These are phyloP conservation scores for Danio tinwini DNA, from an alignment of 2,797 vertebrate species.

Conservation along the genomic window DNA sequence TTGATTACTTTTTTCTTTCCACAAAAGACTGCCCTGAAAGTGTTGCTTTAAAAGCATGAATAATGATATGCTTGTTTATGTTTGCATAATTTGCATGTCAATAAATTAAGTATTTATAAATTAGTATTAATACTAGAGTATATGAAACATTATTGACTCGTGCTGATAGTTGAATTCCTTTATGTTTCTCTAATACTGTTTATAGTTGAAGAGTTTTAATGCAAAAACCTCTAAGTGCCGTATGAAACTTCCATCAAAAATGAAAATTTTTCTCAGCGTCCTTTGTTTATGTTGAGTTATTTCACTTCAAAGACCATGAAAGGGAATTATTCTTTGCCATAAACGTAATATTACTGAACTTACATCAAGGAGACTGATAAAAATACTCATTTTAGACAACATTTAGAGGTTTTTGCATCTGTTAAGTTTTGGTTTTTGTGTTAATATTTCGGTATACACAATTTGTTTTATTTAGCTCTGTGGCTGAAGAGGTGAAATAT, in stretches of 20 bases:
- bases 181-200: background rate
- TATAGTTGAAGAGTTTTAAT: background rate
- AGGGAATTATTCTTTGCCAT: too few relatives aligned
- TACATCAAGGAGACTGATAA: too few relatives aligned
- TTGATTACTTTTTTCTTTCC: background rate
- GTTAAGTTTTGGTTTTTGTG: background rate
- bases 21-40: background rate
- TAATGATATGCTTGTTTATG: background rate
- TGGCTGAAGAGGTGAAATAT: constrained; percentile 74
- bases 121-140: background rate
- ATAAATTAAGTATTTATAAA: too few relatives aligned
- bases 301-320: too few relatives aligned
- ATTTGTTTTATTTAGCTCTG: constrained; percentile 68
- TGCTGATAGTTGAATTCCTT: background rate
- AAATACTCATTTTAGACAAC: too few relatives aligned
- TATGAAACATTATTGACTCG: background rate
- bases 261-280: too few relatives aligned
- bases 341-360: too few relatives aligned
- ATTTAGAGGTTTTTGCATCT: too few relatives aligned
- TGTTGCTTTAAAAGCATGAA: constrained; percentile 16
- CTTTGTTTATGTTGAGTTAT: too few relatives aligned
- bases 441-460: constrained; percentile 5
- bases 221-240: too few relatives aligned
- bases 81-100: background rate
- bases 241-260: too few relatives aligned